Evolutionary conservation across 2,113 vertebrate genomes (phyloP).

Genomic region (Capreolus pygargus): DNA sequence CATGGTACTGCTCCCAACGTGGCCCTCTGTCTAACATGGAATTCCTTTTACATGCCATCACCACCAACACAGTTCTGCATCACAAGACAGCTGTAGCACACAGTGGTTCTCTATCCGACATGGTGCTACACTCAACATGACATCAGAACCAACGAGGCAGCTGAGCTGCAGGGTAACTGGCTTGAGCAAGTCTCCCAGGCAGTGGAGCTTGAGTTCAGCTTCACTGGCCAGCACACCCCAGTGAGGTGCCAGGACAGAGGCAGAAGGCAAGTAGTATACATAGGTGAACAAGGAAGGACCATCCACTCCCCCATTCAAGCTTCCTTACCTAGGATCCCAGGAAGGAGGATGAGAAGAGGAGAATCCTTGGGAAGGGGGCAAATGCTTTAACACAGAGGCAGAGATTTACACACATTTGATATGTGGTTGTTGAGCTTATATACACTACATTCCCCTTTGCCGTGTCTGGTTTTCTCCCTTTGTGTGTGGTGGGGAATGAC

Average conservation of each 20-base stretch:
- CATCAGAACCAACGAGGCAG: not conserved
- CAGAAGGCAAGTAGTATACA: not conserved
- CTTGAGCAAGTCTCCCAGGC: not conserved
- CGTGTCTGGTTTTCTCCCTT: not conserved
- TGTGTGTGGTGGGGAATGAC: not conserved
- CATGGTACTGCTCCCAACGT: not conserved
- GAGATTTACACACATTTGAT: not conserved
- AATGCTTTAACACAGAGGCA: not conserved
- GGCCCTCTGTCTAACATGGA: not conserved
- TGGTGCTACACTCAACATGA: not conserved
- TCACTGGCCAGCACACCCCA: not conserved
- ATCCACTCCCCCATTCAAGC: not conserved
- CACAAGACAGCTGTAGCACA: not conserved
- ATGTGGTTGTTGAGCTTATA: not conserved
- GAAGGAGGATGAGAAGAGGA: not conserved
- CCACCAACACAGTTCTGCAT: not conserved
- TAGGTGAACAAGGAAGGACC: not conserved
- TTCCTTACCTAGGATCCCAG: not conserved
- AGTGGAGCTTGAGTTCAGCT: not conserved
- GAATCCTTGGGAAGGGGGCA: not conserved
- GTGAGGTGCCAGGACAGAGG: not conserved
- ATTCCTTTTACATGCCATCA: not conserved
- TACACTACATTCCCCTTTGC: not conserved
- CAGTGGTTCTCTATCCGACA: not conserved
- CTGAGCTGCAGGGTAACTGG: not conserved